phyloP scores from a whole-genome alignment of 2,113 vertebrate species.

The Corythaixoides concolor region DNA sequence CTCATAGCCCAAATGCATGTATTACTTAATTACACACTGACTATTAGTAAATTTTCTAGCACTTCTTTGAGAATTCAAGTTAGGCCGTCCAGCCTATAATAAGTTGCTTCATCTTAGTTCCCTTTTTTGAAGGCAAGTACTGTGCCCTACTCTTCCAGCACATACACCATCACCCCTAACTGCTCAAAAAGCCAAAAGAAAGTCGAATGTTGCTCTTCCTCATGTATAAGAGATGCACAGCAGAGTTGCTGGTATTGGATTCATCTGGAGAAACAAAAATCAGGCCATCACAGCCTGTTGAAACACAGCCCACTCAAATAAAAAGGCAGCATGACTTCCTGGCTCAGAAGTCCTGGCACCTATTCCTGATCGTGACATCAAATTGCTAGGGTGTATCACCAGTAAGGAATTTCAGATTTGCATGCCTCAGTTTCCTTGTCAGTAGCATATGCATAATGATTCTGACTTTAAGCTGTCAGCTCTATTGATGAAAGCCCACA shows the following conservation, averaged over 20 bases:
- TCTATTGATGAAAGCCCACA: background rate
- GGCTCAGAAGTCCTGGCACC: background rate
- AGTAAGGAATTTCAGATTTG: background rate
- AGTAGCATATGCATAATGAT: background rate
- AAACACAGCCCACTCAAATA: background rate
- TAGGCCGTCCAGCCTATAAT: background rate
- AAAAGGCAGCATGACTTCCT: rapidly evolving
- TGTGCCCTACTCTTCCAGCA: background rate
- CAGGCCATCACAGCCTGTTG: background rate
- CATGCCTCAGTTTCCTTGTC: background rate
- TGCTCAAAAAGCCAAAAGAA: background rate
- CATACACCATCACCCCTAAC: background rate
- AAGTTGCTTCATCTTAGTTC: background rate
- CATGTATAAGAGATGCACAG: background rate
- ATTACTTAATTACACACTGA: background rate
- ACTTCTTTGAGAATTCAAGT: background rate
- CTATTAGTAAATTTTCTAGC: background rate
- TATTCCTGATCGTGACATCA: background rate
- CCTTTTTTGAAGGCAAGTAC: background rate
- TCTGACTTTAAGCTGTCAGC: background rate
- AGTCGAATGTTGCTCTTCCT: background rate
- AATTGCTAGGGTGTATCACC: background rate
- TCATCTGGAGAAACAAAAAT: background rate
- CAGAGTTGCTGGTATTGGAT: background rate
- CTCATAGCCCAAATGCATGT: background rate